Evolutionary conservation across 2,797 vertebrate species (phyloP).

Genomic region (Meriones psammophilus): DNA sequence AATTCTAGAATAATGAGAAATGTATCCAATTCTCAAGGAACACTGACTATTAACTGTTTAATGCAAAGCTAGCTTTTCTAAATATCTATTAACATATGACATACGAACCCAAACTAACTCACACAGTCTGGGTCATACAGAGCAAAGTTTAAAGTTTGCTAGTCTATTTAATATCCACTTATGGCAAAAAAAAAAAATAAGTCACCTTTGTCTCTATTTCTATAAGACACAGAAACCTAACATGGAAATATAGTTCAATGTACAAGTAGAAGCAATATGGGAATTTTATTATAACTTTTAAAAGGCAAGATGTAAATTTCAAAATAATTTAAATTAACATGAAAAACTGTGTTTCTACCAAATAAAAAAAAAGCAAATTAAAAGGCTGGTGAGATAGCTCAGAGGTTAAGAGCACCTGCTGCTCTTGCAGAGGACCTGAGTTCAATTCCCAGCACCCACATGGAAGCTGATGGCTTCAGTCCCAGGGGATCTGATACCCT

Average conservation of each 20-base stretch:
- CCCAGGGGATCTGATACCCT: too few relatives aligned
- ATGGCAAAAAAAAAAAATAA: constrained; percentile 1
- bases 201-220: constrained; percentile 20
- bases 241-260: constrained; percentile 41
- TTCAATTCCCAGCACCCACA: too few relatives aligned
- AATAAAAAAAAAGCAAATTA: not conserved
- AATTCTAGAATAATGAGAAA: constrained; percentile 57
- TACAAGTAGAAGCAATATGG: not conserved
- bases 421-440: too few relatives aligned
- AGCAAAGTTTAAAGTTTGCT: constrained; percentile 11
- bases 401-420: too few relatives aligned
- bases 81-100: not conserved
- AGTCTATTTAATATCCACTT: not conserved
- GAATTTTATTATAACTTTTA: not conserved
- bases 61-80: constrained; percentile 33
- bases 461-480: too few relatives aligned
- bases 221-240: not conserved
- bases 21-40: not conserved
- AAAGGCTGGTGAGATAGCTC: too few relatives aligned
- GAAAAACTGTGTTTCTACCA: constrained; percentile 7
- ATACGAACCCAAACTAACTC: not conserved
- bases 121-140: not conserved
- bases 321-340: constrained; percentile 49
- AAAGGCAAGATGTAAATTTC: constrained; percentile 12
- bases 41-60: constrained; percentile 27